These are phyloP conservation scores for Tipula lateralis DNA, from an alignment of 2,888 invertebrate genomes.

Conservation along the genomic window DNA sequence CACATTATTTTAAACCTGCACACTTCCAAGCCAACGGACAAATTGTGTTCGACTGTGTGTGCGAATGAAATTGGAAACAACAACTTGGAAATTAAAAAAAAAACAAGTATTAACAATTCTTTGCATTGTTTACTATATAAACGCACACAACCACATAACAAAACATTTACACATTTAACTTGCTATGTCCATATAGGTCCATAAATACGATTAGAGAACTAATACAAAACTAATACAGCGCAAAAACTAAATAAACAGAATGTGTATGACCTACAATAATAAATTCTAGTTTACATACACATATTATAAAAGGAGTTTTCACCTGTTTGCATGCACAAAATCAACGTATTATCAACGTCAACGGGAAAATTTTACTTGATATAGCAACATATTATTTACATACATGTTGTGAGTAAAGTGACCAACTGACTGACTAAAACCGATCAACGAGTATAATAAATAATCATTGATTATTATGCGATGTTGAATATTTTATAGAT, in stretches of 20 bases:
- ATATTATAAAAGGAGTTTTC: not conserved
- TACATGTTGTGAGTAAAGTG: not conserved
- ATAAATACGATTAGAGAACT: not conserved
- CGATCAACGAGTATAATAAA: not conserved
- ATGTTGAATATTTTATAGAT: not conserved
- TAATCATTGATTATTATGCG: not conserved
- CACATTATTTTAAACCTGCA: not conserved
- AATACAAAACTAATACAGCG: not conserved
- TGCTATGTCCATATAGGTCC: not conserved
- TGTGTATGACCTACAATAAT: slow-evolving; percentile 7
- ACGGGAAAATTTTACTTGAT: not conserved
- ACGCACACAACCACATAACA: not conserved
- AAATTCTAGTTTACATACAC: not conserved
- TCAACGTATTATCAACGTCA: not conserved
- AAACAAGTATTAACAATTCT: not conserved
- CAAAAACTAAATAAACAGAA: not conserved
- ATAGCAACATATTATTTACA: not conserved
- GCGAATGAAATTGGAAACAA: not conserved
- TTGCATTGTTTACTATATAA: not conserved
- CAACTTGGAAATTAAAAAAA: not conserved
- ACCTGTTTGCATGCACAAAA: not conserved
- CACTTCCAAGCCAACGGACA: not conserved
- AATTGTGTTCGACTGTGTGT: not conserved
- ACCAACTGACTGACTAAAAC: not conserved
- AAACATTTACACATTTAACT: not conserved